Conservation (phyloP, 2,888 invertebrate species). For the Uloborus plumipes region DNA sequence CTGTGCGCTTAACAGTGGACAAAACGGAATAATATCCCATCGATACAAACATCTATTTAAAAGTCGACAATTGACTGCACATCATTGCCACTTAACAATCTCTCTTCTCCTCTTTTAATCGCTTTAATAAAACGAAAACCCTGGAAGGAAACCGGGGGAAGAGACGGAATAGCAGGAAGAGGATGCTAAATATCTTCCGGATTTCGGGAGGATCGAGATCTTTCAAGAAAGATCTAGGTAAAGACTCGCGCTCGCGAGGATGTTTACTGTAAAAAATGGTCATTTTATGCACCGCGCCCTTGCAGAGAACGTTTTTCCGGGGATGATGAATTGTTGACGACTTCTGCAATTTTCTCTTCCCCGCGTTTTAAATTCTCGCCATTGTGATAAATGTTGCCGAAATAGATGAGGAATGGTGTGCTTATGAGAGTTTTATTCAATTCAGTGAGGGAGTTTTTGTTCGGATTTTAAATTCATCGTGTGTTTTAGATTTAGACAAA, state of each 20-base stretch:
- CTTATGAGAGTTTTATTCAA: too few relatives aligned
- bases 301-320: constrained; percentile 17
- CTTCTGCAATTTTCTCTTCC: too few relatives aligned
- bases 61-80: not conserved
- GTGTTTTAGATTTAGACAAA: too few relatives aligned
- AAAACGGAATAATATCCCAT: constrained; percentile 48
- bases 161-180: constrained; percentile 8
- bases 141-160: not conserved
- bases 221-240: constrained; percentile 58
- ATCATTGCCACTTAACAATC: too few relatives aligned
- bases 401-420: too few relatives aligned
- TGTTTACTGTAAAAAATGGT: constrained; percentile 51
- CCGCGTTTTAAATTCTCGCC: too few relatives aligned
- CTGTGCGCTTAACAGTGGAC: constrained; percentile 53
- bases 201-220: constrained; percentile 39
- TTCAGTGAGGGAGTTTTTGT: too few relatives aligned
- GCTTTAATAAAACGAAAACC: not conserved
- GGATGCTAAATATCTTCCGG: constrained; percentile 52
- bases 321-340: constrained; percentile 4
- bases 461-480: too few relatives aligned
- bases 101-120: not conserved
- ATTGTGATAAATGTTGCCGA: too few relatives aligned
- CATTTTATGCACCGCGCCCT: constrained; percentile 44
- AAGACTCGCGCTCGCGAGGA: constrained; percentile 17
- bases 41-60: constrained; percentile 34